Evolutionary conservation across 2,113 vertebrate genomes (phyloP).

Genomic region (Plectropomus leopardus): DNA sequence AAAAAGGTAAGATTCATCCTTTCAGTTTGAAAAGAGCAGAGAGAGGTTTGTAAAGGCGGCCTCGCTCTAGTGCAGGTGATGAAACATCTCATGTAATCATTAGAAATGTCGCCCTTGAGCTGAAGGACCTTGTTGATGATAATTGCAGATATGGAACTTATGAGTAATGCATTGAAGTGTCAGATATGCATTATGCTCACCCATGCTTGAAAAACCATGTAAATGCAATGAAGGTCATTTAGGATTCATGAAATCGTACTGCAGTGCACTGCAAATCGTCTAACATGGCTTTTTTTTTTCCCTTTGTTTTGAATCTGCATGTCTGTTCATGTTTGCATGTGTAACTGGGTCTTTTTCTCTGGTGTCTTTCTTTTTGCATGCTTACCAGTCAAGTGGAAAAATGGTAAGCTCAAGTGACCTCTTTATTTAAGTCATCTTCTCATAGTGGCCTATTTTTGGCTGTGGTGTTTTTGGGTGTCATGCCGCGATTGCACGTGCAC

Average conservation of each 20-base stretch:
- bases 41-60: background rate
- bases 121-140: conserved; percentile 58
- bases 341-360: conserved; percentile 85
- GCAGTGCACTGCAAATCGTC: conserved; percentile 58
- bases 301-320: conserved; percentile 76
- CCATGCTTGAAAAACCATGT: conserved; percentile 67
- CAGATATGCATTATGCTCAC: conserved; percentile 50
- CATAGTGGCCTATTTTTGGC: conserved; percentile 54
- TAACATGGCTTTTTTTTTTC: conserved; percentile 69
- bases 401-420: conserved; percentile 91
- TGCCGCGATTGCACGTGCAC: conserved; percentile 52
- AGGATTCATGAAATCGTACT: conserved; percentile 56
- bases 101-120: conserved; percentile 66
- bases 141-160: conserved; percentile 60
- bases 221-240: conserved; percentile 68
- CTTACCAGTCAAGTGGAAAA: conserved; percentile 96
- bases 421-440: conserved; percentile 72
- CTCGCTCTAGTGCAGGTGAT: background rate
- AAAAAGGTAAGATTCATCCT: conserved; percentile 89
- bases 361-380: conserved; percentile 87
- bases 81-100: conserved; percentile 42
- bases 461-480: conserved; percentile 49
- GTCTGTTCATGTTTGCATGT: conserved; percentile 82
- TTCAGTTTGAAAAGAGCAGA: background rate
- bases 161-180: conserved; percentile 58